Evolutionary conservation across 2,797 vertebrate genomes (phyloP).

Genomic region (Octomys mimax): DNA sequence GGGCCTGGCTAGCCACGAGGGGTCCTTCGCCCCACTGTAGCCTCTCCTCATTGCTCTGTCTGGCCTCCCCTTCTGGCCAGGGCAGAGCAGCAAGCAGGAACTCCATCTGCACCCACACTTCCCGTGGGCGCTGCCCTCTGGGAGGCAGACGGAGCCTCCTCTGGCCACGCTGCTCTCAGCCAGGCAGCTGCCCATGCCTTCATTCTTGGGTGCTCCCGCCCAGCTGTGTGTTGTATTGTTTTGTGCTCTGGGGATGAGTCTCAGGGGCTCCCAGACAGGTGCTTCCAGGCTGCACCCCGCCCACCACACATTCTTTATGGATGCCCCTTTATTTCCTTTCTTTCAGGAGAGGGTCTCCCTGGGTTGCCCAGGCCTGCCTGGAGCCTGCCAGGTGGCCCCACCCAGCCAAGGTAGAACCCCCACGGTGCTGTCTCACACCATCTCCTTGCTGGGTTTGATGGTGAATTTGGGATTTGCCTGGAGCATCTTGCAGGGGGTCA

Average conservation of each 20-base stretch:
- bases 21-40: background rate
- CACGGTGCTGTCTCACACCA: background rate
- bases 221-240: background rate
- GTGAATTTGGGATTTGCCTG: background rate
- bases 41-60: background rate
- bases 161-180: too few relatives aligned
- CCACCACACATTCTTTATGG: background rate
- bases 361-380: background rate
- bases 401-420: background rate
- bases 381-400: background rate
- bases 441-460: background rate
- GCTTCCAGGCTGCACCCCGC: too few relatives aligned
- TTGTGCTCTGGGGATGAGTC: background rate
- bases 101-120: background rate
- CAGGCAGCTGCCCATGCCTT: background rate
- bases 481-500: background rate
- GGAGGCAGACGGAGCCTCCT: background rate
- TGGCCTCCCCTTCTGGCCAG: too few relatives aligned
- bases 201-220: background rate
- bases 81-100: background rate
- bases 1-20: background rate
- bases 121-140: background rate
- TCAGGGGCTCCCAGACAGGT: background rate
- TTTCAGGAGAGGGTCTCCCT: background rate
- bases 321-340: background rate